These are phyloP conservation scores for Ardeotis arabs DNA, from an alignment of 2,113 vertebrate species.

Conservation along the genomic window DNA sequence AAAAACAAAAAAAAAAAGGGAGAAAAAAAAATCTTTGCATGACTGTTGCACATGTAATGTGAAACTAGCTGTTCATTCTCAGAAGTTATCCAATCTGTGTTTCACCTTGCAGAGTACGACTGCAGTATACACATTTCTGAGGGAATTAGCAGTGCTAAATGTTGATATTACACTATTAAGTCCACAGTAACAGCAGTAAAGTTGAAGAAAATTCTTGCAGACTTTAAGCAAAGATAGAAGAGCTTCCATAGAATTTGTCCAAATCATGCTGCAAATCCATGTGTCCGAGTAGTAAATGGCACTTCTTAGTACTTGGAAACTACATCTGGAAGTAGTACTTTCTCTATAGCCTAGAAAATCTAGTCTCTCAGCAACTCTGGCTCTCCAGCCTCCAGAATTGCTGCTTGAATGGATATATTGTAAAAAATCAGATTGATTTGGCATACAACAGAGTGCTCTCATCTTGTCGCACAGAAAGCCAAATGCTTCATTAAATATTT, in stretches of 20 bases:
- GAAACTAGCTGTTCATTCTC: not conserved
- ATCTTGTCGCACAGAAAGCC: constrained; percentile 30
- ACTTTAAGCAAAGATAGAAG: constrained; percentile 32
- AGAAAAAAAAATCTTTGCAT: not conserved
- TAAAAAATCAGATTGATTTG: constrained; percentile 63
- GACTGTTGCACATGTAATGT: not conserved
- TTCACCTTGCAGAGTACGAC: not conserved
- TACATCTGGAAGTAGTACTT: constrained; percentile 61
- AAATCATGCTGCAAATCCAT: constrained; percentile 21
- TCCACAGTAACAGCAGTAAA: not conserved
- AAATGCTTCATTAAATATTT: constrained; percentile 64
- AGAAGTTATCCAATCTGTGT: not conserved
- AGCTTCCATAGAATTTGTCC: constrained; percentile 26
- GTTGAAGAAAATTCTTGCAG: not conserved
- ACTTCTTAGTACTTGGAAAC: constrained; percentile 61
- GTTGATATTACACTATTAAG: not conserved
- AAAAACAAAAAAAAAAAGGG: not conserved
- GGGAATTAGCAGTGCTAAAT: not conserved
- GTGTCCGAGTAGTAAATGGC: constrained; percentile 22
- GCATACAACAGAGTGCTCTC: constrained; percentile 48
- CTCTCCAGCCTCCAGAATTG: constrained; percentile 49
- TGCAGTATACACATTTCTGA: not conserved
- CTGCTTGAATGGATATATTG: constrained; percentile 66
- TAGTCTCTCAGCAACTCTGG: constrained; percentile 22
- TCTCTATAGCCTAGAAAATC: constrained; percentile 64